These are phyloP conservation scores for Oreonectes daqikongensis DNA, from an alignment of 2,797 vertebrate species.

Conservation along the genomic window DNA sequence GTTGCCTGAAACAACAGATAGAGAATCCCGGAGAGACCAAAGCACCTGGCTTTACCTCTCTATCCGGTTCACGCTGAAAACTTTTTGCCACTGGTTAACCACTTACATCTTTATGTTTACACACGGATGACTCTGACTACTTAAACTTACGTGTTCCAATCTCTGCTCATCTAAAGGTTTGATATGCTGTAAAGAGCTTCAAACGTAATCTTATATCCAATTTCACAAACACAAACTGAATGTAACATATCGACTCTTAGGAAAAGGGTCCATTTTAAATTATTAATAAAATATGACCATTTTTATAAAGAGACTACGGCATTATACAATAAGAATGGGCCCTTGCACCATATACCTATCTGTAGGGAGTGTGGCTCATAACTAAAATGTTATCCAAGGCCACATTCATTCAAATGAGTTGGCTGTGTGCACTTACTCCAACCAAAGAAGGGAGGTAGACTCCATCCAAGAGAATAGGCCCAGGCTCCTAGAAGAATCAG, in stretches of 20 bases:
- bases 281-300: no score
- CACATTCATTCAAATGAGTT: neutral
- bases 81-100: neutral
- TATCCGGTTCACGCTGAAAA: constrained; percentile 22
- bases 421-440: constrained; percentile 84
- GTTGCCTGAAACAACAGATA: constrained; percentile 15
- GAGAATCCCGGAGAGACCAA: neutral
- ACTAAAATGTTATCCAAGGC: neutral
- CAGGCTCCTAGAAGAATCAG: constrained; percentile 83
- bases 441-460: constrained; percentile 94
- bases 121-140: neutral
- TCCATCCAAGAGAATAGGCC: constrained; percentile 91
- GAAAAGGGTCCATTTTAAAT: no score
- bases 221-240: no score
- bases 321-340: no score
- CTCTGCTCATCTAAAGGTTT: neutral
- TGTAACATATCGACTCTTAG: no score
- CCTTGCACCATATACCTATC: no score
- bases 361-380: neutral
- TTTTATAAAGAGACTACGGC: no score
- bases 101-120: neutral
- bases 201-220: neutral
- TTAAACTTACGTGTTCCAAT: neutral
- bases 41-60: no score
- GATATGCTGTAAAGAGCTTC: no score